A percentile compares a stretch with the other conserved stretches of the same genome.
These are phyloP conservation scores for Rhynchomys soricoides DNA, from an alignment of 2,113 vertebrate genomes.

Conservation along the genomic window DNA sequence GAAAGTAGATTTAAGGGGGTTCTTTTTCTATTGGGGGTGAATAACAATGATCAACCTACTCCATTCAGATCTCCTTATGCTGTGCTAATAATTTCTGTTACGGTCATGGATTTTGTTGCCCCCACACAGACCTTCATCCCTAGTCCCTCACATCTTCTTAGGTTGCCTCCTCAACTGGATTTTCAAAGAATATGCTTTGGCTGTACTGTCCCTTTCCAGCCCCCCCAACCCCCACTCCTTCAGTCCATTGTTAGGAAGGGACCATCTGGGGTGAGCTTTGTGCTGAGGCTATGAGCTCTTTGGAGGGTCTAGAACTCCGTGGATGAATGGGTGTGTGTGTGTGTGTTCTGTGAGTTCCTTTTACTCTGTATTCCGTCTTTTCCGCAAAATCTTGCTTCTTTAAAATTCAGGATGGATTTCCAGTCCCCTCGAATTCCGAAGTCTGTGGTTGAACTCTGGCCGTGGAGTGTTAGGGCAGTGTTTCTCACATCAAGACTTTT, in stretches of 20 bases:
- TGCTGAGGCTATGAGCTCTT: conserved; percentile 79
- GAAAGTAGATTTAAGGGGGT: not conserved
- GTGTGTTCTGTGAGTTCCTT: not conserved
- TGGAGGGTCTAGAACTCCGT: conserved; percentile 79
- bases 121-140: not conserved
- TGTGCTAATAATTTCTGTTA: conserved; percentile 54
- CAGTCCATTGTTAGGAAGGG: conserved; percentile 79
- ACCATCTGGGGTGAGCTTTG: conserved; percentile 83
- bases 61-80: not conserved
- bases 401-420: conserved; percentile 38
- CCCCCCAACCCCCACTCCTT: conserved; percentile 61
- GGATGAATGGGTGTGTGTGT: conserved; percentile 67
- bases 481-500: conserved; percentile 45
- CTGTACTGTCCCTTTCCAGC: conserved; percentile 47
- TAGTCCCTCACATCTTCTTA: not conserved
- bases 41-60: not conserved
- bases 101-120: not conserved
- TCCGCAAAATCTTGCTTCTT: not conserved
- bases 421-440: conserved; percentile 41
- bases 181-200: conserved; percentile 64
- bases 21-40: not conserved
- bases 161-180: not conserved
- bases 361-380: not conserved
- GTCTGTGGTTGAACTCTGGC: conserved; percentile 40
- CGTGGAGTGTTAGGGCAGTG: not conserved